These are phyloP conservation scores for Solenopsis fugax DNA, from an alignment of 1,140 invertebrate species.

Conservation along the genomic window DNA sequence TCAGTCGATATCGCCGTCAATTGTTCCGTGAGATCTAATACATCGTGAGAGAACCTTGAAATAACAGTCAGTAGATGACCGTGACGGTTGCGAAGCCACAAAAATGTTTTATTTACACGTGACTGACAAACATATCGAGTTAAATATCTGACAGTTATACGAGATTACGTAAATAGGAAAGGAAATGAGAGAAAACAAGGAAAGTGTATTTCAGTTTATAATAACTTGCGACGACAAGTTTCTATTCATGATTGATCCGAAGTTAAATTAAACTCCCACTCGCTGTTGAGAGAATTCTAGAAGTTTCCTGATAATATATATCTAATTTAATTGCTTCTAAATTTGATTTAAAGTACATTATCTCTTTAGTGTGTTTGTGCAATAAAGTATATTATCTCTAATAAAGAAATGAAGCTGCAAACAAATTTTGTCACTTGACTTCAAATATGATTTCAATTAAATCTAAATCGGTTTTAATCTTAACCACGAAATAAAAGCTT, in stretches of 20 bases:
- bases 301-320: neutral
- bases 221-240: constrained; percentile 1
- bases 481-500: neutral
- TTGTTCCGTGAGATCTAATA: neutral
- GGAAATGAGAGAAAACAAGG: neutral
- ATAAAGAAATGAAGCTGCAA: neutral
- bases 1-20: neutral
- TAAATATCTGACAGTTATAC: constrained; percentile 29
- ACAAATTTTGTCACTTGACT: neutral
- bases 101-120: constrained; percentile 31
- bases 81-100: neutral
- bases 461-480: neutral
- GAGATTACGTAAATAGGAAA: constrained; percentile 15
- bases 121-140: neutral
- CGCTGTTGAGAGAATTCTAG: neutral
- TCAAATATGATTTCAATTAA: neutral
- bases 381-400: neutral
- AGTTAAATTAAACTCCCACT: neutral
- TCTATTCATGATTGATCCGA: neutral
- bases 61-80: constrained; percentile 21
- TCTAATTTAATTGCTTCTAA: neutral
- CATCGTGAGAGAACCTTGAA: neutral
- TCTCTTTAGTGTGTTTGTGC: neutral
- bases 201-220: neutral
- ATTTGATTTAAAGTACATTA: neutral